Conservation (phyloP, 2,888 invertebrate species). For the Drosophila kambysellisi region DNA sequence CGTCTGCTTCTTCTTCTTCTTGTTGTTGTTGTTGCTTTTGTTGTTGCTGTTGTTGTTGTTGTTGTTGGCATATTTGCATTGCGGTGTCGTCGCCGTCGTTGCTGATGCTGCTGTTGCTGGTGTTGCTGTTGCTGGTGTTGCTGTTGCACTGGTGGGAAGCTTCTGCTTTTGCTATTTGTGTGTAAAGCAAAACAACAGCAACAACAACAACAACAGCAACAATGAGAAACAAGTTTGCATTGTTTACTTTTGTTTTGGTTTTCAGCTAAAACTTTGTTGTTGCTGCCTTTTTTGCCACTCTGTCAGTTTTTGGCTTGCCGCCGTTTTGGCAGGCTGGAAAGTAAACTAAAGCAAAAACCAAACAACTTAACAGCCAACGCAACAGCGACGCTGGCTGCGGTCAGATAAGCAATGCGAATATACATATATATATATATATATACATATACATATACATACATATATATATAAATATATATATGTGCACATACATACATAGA, state of each 20-base stretch:
- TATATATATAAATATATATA: not conserved
- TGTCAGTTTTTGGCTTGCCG: constrained; percentile 58
- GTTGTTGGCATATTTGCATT: constrained; percentile 76
- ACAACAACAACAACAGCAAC: constrained; percentile 47
- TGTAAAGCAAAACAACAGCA: constrained; percentile 44
- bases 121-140: constrained; percentile 23
- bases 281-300: constrained; percentile 62
- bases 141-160: constrained; percentile 43
- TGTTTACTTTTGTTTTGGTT: constrained; percentile 75
- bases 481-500: not conserved
- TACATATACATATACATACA: not conserved
- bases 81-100: constrained; percentile 61
- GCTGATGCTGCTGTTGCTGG: constrained; percentile 21
- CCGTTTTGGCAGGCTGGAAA: constrained; percentile 68
- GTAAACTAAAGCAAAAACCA: constrained; percentile 70
- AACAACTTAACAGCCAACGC: constrained; percentile 67
- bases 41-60: constrained; percentile 37
- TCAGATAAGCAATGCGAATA: constrained; percentile 60
- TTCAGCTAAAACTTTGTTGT: constrained; percentile 55
- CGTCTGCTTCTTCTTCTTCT: constrained; percentile 3
- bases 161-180: constrained; percentile 61
- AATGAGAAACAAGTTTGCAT: constrained; percentile 60
- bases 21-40: constrained; percentile 9
- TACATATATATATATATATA: constrained; percentile 14
- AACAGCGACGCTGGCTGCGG: constrained; percentile 64